Conservation (phyloP, 2,888 invertebrate genomes). For the Tyria jacobaeae region DNA sequence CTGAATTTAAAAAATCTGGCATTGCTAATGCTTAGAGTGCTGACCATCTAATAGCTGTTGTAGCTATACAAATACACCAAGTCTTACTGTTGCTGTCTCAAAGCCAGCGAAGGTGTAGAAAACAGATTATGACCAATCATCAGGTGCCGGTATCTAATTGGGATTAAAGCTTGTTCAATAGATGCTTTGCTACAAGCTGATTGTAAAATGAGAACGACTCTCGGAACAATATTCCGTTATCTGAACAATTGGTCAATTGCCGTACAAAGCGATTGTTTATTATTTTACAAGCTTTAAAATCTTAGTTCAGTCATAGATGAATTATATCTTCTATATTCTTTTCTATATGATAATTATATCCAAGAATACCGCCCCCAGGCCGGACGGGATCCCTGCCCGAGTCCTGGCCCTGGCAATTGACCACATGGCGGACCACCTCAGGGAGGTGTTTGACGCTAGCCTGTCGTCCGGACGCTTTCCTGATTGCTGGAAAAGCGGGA, state of each 20-base stretch:
- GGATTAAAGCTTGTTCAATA: background rate
- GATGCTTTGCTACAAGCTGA: background rate
- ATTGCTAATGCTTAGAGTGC: too few species aligned
- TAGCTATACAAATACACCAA: background rate
- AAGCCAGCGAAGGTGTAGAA: background rate
- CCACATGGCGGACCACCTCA: too few species aligned
- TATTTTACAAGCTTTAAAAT: constrained; percentile 29
- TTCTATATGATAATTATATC: too few species aligned
- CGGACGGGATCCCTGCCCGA: too few species aligned
- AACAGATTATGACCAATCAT: background rate
- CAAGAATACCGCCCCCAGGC: too few species aligned
- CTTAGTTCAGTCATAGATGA: constrained; percentile 19
- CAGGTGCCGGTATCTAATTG: background rate
- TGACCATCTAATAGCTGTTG: too few species aligned
- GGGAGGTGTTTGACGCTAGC: too few species aligned
- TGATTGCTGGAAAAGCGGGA: too few species aligned
- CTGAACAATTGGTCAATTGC: constrained; percentile 19
- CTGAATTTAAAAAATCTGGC: too few species aligned
- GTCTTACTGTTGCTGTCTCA: background rate
- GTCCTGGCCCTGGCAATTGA: too few species aligned
- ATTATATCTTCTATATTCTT: too few species aligned
- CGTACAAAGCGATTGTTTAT: constrained; percentile 29
- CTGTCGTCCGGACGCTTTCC: too few species aligned
- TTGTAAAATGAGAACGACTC: background rate
- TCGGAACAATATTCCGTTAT: constrained; percentile 21